Conservation (phyloP, 2,797 vertebrate species). For the Furcifer pardalis region DNA sequence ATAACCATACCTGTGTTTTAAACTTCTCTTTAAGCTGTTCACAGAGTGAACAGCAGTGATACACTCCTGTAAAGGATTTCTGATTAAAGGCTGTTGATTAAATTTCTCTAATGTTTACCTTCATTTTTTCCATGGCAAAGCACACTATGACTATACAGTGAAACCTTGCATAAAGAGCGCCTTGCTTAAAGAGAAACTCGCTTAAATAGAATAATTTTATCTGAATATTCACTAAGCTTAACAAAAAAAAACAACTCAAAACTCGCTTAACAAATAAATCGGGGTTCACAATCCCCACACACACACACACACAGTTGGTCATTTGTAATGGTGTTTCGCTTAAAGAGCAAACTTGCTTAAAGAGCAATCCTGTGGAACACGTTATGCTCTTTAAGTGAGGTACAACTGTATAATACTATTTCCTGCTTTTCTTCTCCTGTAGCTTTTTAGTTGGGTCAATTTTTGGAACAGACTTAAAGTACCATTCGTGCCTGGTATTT, state of each 20-base stretch:
- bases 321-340: too few species aligned
- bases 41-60: conserved; percentile 66
- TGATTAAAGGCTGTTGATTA: conserved; percentile 69
- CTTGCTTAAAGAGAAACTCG: too few species aligned
- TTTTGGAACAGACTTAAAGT: background rate
- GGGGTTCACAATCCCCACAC: too few species aligned
- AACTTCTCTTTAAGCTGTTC: conserved; percentile 59
- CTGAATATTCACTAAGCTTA: too few species aligned
- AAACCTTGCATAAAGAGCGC: too few species aligned
- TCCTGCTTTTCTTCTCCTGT: conserved; percentile 11
- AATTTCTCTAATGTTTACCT: conserved; percentile 65
- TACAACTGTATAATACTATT: conserved; percentile 66
- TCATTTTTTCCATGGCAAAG: conserved; percentile 56
- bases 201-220: too few species aligned
- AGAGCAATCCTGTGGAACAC: too few species aligned
- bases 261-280: too few species aligned
- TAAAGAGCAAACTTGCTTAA: too few species aligned
- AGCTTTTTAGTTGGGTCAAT: background rate
- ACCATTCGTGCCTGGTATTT: background rate
- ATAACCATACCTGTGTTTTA: conserved; percentile 69
- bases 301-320: too few species aligned
- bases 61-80: conserved; percentile 58
- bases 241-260: too few species aligned
- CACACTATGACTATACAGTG: conserved; percentile 52
- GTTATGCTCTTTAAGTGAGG: too few species aligned